These are phyloP conservation scores for Strigamia maritima DNA, from an alignment of 2,888 invertebrate genomes.

Conservation along the genomic window DNA sequence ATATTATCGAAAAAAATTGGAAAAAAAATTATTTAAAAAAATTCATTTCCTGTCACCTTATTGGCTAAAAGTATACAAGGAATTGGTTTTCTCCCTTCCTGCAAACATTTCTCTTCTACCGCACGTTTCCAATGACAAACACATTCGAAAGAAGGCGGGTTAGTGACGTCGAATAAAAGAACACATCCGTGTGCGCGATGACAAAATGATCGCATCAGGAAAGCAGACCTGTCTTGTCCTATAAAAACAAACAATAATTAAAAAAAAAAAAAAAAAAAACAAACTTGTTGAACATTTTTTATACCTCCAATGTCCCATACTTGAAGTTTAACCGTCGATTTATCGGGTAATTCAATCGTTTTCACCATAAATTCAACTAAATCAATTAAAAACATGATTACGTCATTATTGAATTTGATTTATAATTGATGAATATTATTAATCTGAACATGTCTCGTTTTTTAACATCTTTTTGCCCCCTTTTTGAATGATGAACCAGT, in stretches of 20 bases:
- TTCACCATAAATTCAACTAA: slow-evolving; percentile 35
- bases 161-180: slow-evolving; percentile 22
- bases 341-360: not conserved
- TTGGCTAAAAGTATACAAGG: slow-evolving; percentile 30
- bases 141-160: not conserved
- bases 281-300: not conserved
- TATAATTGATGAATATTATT: too few species aligned
- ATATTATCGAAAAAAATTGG: not conserved
- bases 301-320: slow-evolving; percentile 38
- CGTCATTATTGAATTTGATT: not conserved
- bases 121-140: slow-evolving; percentile 17
- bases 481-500: too few species aligned
- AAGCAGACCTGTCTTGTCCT: slow-evolving; percentile 34
- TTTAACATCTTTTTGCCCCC: too few species aligned
- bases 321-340: not conserved
- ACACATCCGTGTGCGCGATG: slow-evolving; percentile 36
- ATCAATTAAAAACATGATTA: not conserved
- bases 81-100: slow-evolving; percentile 30
- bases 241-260: not conserved
- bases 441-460: too few species aligned
- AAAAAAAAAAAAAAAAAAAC: not conserved
- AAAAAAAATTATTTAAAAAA: not conserved
- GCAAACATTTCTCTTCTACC: slow-evolving; percentile 31
- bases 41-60: slow-evolving; percentile 4
- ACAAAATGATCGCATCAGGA: slow-evolving; percentile 13